Base-by-base conservation (phyloP, 53 echinoderm and acorn worm genomes). In the Apostichopus leukothele region DNA sequence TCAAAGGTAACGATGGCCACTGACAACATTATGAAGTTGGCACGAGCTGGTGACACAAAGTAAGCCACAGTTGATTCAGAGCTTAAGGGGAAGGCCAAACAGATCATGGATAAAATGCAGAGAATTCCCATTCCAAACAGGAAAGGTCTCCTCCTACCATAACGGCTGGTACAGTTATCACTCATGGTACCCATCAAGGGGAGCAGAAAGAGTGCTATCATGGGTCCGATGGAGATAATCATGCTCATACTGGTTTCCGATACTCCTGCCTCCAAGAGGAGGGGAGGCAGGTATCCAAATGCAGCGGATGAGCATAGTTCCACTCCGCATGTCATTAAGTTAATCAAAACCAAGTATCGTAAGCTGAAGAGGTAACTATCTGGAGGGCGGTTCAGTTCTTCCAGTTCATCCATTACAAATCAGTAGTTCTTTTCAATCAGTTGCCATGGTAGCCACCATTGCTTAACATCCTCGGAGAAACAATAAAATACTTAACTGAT, bases 301-400 rank as follows among this genome's bases (percentile, higher is more conserved):
- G 99, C 94, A 0, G 99, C 96, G 0, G 99, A 99, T 6, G 96
- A 75, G 87, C 99, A 99, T 16, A 99, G 89, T 84, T 99, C 99
- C 10, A 94, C 89, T 50, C 99, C 95, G 25, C 91, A 93, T 18
- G 96, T 99, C 87, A 96, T 93, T 20, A 94, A 50, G 76, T 99
- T 99, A 50, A 96, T 86, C 4, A 51, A 10, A 4, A 89, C 23
- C 4, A 99, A 88, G 63, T 99, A 99, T 5, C 83, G 77, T n/a
- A 88, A 74, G 51, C 94, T 88, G 81, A 94, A 94, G 19, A 92
- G 89, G 20, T 83, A 75, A 76, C 61, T 87, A 19, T 92, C 92
- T 13, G 87, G 74, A 75, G 87, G 87, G 8, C 87, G 67, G 23
- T 84, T 67, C 6, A 67, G 68, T 39, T 84, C 84, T 9, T 84